Evolutionary conservation across 1,140 invertebrate genomes (phyloP).

Genomic region (Penaeus chinensis): DNA sequence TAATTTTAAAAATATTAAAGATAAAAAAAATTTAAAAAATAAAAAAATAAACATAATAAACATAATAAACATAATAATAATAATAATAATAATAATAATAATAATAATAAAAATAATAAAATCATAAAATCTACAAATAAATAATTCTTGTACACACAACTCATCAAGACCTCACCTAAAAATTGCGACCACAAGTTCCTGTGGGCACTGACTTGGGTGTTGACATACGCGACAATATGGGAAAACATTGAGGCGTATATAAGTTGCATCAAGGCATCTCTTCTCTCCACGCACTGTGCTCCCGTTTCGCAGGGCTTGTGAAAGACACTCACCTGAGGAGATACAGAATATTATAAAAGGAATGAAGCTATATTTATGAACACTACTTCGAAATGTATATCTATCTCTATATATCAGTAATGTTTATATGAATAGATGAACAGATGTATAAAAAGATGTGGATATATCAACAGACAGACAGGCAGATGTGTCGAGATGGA

Average conservation of each 20-base stretch:
- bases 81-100: too few species aligned
- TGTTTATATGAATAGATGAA: too few species aligned
- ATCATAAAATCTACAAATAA: neutral
- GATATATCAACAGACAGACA: too few species aligned
- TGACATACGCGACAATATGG: slow-evolving; percentile 63
- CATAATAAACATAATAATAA: too few species aligned
- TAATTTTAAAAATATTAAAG: too few species aligned
- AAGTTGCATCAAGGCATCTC: slow-evolving; percentile 63
- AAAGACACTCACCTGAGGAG: slow-evolving; percentile 64
- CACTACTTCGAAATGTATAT: neutral
- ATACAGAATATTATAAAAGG: slow-evolving; percentile 2
- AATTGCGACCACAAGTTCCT: slow-evolving; percentile 47
- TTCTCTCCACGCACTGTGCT: slow-evolving; percentile 64
- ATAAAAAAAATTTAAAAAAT: too few species aligned
- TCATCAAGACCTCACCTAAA: slow-evolving; percentile 39
- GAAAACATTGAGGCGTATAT: slow-evolving; percentile 65
- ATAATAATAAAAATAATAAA: neutral
- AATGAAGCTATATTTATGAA: neutral
- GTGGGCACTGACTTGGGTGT: slow-evolving; percentile 59
- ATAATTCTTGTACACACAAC: neutral
- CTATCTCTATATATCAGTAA: neutral
- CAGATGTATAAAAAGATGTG: too few species aligned
- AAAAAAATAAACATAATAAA: too few species aligned
- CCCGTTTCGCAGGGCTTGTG: slow-evolving; percentile 62
- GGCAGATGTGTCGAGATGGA: too few species aligned